Conservation (phyloP, 2,797 vertebrate genomes). For the Scyliorhinus canicula region DNA sequence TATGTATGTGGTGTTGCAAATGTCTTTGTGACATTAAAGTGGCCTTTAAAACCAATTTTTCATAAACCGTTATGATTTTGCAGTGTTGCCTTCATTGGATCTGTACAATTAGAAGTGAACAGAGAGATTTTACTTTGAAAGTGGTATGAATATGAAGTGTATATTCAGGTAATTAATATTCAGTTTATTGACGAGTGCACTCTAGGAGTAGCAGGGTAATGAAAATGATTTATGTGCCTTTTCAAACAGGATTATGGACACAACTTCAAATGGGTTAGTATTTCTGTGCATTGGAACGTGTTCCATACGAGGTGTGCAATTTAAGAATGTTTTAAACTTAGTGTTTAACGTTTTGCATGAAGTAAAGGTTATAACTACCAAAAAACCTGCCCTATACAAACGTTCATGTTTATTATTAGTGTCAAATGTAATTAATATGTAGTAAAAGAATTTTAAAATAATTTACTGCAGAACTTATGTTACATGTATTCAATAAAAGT, state of each 20-base stretch:
- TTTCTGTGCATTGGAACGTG: constrained; percentile 21
- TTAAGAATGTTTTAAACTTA: constrained; percentile 34
- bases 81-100: constrained; percentile 2
- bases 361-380: constrained; percentile 14
- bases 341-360: constrained; percentile 36
- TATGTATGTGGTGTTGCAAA: background rate
- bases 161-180: constrained; percentile 35
- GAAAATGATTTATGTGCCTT: constrained; percentile 33
- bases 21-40: constrained; percentile 26
- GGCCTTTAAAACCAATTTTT: constrained; percentile 32
- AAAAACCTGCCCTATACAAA: constrained; percentile 10
- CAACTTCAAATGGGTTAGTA: constrained; percentile 32
- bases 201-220: constrained; percentile 32
- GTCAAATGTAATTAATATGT: constrained; percentile 10
- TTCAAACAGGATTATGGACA: constrained; percentile 29
- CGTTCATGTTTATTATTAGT: constrained; percentile 24
- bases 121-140: background rate
- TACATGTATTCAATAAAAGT: constrained; percentile 25
- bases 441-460: background rate
- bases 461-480: constrained; percentile 30
- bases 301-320: constrained; percentile 29
- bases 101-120: background rate
- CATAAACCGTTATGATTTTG: background rate
- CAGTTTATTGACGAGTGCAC: constrained; percentile 15
- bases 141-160: background rate